Conservation (phyloP, 2,113 vertebrate species). For the Cariama cristata region DNA sequence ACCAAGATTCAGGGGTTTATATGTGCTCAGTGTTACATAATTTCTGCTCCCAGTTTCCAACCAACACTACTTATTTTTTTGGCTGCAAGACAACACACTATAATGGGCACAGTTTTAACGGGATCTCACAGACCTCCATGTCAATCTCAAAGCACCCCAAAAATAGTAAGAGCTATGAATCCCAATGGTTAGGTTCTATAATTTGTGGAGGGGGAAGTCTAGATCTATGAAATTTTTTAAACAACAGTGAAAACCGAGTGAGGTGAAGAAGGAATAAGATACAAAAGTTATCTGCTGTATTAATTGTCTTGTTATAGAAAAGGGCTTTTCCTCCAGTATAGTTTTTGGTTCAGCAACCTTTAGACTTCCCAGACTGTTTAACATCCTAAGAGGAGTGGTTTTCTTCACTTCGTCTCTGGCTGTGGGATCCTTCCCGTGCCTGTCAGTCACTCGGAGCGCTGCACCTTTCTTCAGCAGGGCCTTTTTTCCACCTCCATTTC, state of each 20-base stretch:
- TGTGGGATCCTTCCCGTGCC: background rate
- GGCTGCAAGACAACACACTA: accelerated
- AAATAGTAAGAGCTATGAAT: background rate
- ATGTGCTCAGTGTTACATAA: background rate
- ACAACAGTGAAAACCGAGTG: background rate
- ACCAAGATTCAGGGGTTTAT: background rate
- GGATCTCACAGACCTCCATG: background rate
- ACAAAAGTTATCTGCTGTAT: background rate
- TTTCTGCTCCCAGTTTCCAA: background rate
- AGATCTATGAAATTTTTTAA: background rate
- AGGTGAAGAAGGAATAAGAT: background rate
- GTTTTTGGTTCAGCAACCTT: background rate
- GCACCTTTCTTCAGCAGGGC: background rate
- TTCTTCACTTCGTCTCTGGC: background rate
- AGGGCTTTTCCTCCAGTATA: background rate
- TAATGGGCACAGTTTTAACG: background rate
- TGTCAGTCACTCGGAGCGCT: background rate
- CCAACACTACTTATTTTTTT: background rate
- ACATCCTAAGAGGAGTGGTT: background rate
- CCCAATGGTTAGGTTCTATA: accelerated
- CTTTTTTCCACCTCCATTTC: accelerated
- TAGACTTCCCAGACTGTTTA: background rate
- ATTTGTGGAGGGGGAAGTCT: background rate
- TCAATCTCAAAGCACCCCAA: background rate
- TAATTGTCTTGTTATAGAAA: background rate